Conservation (phyloP, 2,888 invertebrate species). For the Sarcophaga carnaria region DNA sequence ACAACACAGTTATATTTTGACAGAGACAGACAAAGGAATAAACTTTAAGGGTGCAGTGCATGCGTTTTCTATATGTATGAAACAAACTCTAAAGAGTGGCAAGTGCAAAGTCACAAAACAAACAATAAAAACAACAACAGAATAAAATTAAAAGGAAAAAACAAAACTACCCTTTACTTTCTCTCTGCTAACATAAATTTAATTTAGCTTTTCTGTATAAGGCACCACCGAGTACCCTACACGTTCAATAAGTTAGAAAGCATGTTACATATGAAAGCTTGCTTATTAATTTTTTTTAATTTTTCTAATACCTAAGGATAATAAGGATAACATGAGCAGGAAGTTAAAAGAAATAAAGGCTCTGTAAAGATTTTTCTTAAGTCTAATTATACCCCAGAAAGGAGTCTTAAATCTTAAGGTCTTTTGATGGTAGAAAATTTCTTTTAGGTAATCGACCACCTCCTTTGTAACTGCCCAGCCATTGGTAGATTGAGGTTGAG, state of each 20-base stretch:
- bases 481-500: no score
- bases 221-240: not conserved
- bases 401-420: no score
- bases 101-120: slow-evolving; percentile 58
- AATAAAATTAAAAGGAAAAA: slow-evolving; percentile 12
- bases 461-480: no score
- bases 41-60: slow-evolving; percentile 73
- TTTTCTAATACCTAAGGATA: no score
- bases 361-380: no score
- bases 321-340: no score
- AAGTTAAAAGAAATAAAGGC: no score
- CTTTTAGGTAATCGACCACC: no score
- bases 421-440: no score
- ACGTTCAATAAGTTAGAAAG: not conserved
- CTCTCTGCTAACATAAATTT: not conserved
- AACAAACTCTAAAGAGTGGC: slow-evolving; percentile 20
- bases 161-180: slow-evolving; percentile 44
- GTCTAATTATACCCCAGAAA: no score
- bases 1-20: not conserved
- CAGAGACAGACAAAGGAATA: slow-evolving; percentile 16
- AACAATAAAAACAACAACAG: slow-evolving; percentile 20
- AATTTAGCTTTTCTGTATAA: not conserved
- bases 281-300: no score
- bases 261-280: no score
- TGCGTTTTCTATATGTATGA: slow-evolving; percentile 67